Evolutionary conservation across 2,888 invertebrate species (phyloP).

Genomic region (Elmis aenea): DNA sequence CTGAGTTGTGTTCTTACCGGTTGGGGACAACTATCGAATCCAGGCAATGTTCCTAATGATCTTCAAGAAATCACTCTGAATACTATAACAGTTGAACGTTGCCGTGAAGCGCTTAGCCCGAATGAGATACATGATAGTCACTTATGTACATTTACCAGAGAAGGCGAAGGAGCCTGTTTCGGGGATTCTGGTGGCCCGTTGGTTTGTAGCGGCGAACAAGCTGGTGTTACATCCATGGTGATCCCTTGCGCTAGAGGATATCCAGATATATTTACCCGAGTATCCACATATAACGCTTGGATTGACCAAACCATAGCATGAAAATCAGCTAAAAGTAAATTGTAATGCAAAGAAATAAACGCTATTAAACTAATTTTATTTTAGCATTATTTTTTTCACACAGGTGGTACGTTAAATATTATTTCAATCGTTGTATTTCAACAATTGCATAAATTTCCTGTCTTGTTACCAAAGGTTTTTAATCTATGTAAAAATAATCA

Average conservation of each 20-base stretch:
- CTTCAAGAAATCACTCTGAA: slow-evolving; percentile 52
- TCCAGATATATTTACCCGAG: slow-evolving; percentile 45
- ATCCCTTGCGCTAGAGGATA: slow-evolving; percentile 43
- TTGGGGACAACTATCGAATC: slow-evolving; percentile 56
- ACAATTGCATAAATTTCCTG: no score
- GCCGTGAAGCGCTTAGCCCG: slow-evolving; percentile 18
- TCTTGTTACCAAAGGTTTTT: no score
- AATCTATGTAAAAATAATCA: no score
- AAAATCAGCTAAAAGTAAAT: no score
- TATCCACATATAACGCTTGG: slow-evolving; percentile 42
- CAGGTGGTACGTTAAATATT: no score
- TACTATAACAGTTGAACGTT: slow-evolving; percentile 49
- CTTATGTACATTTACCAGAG: slow-evolving; percentile 30
- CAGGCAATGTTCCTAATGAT: slow-evolving; percentile 43
- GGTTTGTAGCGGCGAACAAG: slow-evolving; percentile 12
- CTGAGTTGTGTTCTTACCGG: slow-evolving; percentile 54
- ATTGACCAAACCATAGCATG: slow-evolving; percentile 34
- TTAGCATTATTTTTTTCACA: no score
- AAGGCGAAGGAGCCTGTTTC: slow-evolving; percentile 33
- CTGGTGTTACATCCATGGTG: slow-evolving; percentile 49
- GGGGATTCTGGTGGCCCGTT: slow-evolving; percentile 21
- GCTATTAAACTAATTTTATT: no score
- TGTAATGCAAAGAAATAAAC: no score
- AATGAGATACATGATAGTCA: slow-evolving; percentile 16
- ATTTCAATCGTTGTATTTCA: no score